Base-by-base conservation (phyloP, 2,797 vertebrate genomes). In the Bovichtus diacanthus region DNA sequence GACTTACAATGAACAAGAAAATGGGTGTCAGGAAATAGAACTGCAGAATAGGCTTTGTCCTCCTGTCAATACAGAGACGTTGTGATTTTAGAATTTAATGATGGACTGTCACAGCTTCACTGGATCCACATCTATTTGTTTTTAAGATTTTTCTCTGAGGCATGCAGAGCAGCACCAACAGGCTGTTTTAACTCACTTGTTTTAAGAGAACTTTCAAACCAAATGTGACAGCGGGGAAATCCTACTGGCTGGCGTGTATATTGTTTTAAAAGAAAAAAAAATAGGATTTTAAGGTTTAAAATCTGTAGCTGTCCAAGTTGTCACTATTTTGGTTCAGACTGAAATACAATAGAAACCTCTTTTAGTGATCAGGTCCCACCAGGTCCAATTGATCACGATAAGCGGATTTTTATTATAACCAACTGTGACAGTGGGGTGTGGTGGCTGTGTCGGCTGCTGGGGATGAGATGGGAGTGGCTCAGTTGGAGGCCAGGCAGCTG, bases 41-140 rank as follows among this genome's bases (percentile, higher is more conserved):
- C 27, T 11, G 25, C 13, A 25, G 34, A 61, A 70, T 59, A 71
- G 78, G 38, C 25, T 38, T 39, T 53, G 21, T 44, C 18, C 41
- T 61, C 38, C 34, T 59, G 72, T 77, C 58, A 41, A 46, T 25
- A 25, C 53, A 4, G 54, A 73, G 71, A 27, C 46, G 54, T 56
- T 69, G 25, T 43, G 31, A n/a, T 47, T 84, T 51, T 13, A 41
- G 41, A 61, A 74, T 74, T 67, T 66, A 75, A 72, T 68, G 64
- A 73, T 51, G 56, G 38, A 67, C 46, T 59, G 73, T 70, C 70
- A 70, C 43, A n/a, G 46, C 69, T 64, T 77, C 44, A 31, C 61
- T 59, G 19, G 27, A 64, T 67, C 39, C 56, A 46, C 41, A 55
- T 70, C 21, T 34, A 18, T 70, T 68, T 75, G 65, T 75, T 64